These are phyloP conservation scores for Apeira syringaria DNA, from an alignment of 2,888 invertebrate genomes.

Conservation along the genomic window DNA sequence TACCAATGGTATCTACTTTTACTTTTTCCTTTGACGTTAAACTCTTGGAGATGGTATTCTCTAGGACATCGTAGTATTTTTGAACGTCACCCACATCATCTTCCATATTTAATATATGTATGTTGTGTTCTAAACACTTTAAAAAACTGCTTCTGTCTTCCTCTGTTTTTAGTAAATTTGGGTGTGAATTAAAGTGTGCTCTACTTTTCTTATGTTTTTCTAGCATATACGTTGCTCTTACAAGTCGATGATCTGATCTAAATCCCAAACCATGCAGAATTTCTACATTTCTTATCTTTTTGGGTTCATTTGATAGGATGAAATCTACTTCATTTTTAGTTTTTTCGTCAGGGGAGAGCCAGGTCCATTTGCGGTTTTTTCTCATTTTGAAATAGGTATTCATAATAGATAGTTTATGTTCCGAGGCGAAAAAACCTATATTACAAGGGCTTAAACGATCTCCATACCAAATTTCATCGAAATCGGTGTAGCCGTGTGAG, in stretches of 20 bases:
- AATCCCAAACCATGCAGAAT: neutral
- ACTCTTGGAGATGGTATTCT: neutral
- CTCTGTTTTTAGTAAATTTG: neutral
- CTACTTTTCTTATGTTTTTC: neutral
- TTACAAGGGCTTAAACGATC: too few species aligned
- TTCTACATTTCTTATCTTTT: conserved; percentile 1
- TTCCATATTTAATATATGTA: neutral
- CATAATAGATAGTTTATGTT: conserved; percentile 6
- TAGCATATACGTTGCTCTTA: conserved; percentile 18
- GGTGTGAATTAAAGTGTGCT: neutral
- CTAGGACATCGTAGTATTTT: conserved; percentile 1
- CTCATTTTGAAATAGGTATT: conserved; percentile 18
- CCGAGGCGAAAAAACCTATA: conserved; percentile 1
- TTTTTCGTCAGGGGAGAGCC: neutral
- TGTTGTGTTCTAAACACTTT: neutral
- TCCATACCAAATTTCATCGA: too few species aligned
- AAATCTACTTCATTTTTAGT: too few species aligned
- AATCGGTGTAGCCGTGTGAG: too few species aligned
- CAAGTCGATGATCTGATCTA: conserved; percentile 25
- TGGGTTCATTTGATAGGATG: conserved; percentile 3
- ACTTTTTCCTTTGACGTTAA: neutral
- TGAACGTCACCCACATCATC: neutral
- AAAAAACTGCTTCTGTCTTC: neutral
- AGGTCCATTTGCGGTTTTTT: neutral
- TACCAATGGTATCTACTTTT: too few species aligned